Conservation (phyloP, 2,888 invertebrate species). For the Pristionchus maxplancki region DNA sequence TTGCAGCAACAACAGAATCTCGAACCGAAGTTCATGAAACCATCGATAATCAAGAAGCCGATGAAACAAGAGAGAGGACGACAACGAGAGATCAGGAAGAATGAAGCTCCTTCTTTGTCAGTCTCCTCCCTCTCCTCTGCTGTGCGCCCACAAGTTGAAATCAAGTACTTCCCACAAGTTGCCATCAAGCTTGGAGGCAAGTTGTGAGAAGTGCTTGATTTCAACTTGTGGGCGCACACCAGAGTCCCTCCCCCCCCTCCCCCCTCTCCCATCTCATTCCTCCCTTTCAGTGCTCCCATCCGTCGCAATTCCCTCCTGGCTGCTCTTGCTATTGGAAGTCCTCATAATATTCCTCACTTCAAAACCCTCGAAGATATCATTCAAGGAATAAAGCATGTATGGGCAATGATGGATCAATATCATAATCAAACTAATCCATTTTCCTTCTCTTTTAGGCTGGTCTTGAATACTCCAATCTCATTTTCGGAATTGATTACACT, state of each 20-base stretch:
- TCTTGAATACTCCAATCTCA: constrained; percentile 77
- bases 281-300: constrained; percentile 72
- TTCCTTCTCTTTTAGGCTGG: constrained; percentile 70
- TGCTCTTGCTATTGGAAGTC: constrained; percentile 76
- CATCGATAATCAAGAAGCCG: constrained; percentile 77
- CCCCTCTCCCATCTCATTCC: background rate
- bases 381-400: constrained; percentile 75
- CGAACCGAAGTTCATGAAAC: constrained; percentile 71
- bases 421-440: too few relatives aligned
- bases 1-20: constrained; percentile 49
- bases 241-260: background rate
- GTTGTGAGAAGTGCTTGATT: too few relatives aligned
- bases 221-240: too few relatives aligned
- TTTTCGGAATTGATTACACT: constrained; percentile 80
- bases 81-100: constrained; percentile 71
- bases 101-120: constrained; percentile 76
- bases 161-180: too few relatives aligned
- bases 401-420: background rate
- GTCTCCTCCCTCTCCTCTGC: too few relatives aligned
- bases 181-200: too few relatives aligned
- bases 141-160: too few relatives aligned
- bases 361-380: constrained; percentile 76
- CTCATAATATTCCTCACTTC: constrained; percentile 77
- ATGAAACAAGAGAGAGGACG: constrained; percentile 75
- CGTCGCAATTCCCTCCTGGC: constrained; percentile 76